Percentiles rank a stretch among this genome's conserved stretches.
phyloP scores from a whole-genome alignment of 2,113 vertebrate genomes.

The Pachycephala philippinensis region DNA sequence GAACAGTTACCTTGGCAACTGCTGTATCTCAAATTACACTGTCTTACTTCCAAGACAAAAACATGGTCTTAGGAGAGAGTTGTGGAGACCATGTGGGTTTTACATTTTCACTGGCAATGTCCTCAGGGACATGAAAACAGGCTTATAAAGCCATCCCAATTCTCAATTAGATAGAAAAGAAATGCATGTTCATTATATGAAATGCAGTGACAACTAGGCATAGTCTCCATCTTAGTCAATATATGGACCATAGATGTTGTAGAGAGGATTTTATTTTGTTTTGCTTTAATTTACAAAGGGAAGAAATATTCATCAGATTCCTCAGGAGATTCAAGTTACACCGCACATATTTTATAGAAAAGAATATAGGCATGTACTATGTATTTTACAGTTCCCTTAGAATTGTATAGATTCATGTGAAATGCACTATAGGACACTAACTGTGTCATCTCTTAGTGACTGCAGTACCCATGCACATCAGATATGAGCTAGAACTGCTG shows the following conservation, averaged over 20 bases:
- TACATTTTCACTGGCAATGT: background rate
- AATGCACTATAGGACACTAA: background rate
- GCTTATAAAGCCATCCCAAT: background rate
- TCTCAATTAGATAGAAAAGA: background rate
- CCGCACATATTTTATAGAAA: background rate
- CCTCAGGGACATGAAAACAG: background rate
- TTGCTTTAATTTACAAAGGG: background rate
- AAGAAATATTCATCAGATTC: background rate
- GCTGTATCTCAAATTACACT: background rate
- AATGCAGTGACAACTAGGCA: background rate
- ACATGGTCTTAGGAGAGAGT: background rate
- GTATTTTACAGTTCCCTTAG: background rate
- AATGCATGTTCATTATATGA: background rate
- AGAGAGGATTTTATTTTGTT: background rate
- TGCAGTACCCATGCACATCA: background rate
- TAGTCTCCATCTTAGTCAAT: background rate
- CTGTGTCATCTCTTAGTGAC: background rate
- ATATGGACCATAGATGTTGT: background rate
- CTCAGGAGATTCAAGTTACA: background rate
- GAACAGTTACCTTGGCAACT: conserved; percentile 61
- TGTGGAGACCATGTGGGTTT: background rate
- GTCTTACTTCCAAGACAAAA: conserved; percentile 2
- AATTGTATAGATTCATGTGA: background rate
- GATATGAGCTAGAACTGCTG: background rate
- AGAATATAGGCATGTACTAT: background rate